Conservation (phyloP, 2,888 invertebrate genomes). For the Oxycera nigricornis region DNA sequence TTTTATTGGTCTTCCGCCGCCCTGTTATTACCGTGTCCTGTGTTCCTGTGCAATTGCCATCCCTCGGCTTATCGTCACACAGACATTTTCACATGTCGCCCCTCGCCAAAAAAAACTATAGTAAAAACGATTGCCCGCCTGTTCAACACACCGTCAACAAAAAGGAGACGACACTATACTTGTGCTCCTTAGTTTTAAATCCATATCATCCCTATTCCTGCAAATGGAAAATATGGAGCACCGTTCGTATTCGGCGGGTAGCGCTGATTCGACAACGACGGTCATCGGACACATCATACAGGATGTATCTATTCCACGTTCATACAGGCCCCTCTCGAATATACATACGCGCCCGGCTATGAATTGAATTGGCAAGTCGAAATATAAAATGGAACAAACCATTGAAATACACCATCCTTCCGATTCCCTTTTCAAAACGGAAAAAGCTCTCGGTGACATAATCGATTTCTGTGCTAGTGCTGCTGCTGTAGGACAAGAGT, state of each 20-base stretch:
- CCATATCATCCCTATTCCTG: not conserved
- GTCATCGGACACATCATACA: too few species aligned
- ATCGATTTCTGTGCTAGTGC: conserved; percentile 24
- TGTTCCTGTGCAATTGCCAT: too few species aligned
- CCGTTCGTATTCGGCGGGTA: not conserved
- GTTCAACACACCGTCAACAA: conserved; percentile 6
- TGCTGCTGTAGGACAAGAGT: not conserved
- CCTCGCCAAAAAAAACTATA: conserved; percentile 5
- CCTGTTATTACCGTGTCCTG: too few species aligned
- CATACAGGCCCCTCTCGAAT: not conserved
- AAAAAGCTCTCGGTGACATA: conserved; percentile 38
- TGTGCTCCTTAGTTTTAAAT: conserved; percentile 20
- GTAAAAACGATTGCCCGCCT: conserved; percentile 15
- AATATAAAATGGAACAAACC: conserved; percentile 6
- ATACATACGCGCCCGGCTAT: not conserved
- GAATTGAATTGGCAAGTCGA: not conserved
- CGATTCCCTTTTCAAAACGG: conserved; percentile 14
- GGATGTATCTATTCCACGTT: too few species aligned
- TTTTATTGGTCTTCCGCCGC: too few species aligned
- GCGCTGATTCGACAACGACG: too few species aligned
- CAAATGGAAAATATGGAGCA: not conserved
- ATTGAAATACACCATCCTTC: not conserved
- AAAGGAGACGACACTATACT: conserved; percentile 31
- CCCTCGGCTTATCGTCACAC: too few species aligned
- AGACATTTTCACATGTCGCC: too few species aligned